Conservation (phyloP, 2,113 vertebrate genomes). For the Chunga burmeisteri region DNA sequence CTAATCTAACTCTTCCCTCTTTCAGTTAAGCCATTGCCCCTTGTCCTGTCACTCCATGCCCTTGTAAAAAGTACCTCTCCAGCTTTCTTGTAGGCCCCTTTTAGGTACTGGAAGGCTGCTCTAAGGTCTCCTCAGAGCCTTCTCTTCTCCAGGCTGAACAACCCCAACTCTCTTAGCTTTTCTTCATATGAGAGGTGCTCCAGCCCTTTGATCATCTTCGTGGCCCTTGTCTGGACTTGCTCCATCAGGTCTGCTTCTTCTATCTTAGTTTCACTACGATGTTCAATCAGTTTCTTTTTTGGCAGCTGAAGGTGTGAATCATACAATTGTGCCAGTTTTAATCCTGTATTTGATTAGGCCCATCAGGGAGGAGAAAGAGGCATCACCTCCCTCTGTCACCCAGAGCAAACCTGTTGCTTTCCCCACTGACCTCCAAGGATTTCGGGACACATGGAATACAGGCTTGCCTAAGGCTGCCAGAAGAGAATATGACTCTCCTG, state of each 20-base stretch:
- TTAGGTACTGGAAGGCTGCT: no score
- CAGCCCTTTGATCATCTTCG: no score
- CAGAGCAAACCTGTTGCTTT: neutral
- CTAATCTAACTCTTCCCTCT: no score
- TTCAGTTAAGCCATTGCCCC: no score
- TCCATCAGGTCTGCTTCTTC: neutral
- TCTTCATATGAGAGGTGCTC: no score
- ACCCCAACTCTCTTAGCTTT: no score
- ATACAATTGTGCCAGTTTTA: neutral
- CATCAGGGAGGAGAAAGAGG: neutral
- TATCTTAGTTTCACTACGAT: neutral
- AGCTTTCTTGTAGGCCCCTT: no score
- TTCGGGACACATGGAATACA: rapidly evolving
- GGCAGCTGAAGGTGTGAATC: slow-evolving; percentile 11
- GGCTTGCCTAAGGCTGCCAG: neutral
- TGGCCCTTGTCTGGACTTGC: no score
- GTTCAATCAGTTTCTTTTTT: neutral
- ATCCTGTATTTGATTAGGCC: neutral
- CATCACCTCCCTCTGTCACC: neutral
- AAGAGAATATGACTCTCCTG: neutral
- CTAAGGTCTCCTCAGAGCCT: no score
- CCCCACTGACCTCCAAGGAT: neutral
- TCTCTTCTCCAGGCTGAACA: no score
- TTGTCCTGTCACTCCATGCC: no score
- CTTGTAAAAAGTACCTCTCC: no score